phyloP scores from a whole-genome alignment of 2,797 vertebrate species.

The Leuciscus waleckii region DNA sequence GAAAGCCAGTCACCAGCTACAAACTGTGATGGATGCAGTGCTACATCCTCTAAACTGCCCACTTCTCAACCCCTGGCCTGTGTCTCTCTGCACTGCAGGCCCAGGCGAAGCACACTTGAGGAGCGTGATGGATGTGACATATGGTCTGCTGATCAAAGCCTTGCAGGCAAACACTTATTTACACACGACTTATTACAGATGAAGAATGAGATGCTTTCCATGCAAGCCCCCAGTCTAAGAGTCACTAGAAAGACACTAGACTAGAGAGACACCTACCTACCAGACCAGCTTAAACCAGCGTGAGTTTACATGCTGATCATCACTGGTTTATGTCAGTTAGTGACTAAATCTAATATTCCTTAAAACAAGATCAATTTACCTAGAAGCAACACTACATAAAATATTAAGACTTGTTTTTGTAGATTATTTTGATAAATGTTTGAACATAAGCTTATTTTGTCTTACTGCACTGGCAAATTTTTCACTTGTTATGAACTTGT shows the following conservation, averaged over 20 bases:
- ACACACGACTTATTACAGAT: constrained; percentile 28
- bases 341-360: not conserved
- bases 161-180: constrained; percentile 31
- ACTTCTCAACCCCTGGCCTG: constrained; percentile 33
- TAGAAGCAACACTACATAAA: not conserved
- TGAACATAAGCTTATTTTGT: not conserved
- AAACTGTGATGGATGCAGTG: constrained; percentile 40
- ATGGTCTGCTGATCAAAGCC: constrained; percentile 35
- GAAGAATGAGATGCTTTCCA: constrained; percentile 28
- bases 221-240: constrained; percentile 11
- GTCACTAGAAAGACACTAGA: constrained; percentile 3
- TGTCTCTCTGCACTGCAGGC: constrained; percentile 22
- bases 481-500: not conserved
- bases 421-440: not conserved
- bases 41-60: constrained; percentile 43
- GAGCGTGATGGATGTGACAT: constrained; percentile 34
- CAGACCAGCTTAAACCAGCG: constrained; percentile 20
- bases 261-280: not conserved
- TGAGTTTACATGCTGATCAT: constrained; percentile 11
- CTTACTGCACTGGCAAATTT: not conserved
- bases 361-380: not conserved
- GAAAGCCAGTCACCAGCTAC: constrained; percentile 48
- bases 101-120: constrained; percentile 24
- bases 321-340: not conserved
- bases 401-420: not conserved